Conservation (phyloP, 2,113 vertebrate species). For the Megalops atlanticus region DNA sequence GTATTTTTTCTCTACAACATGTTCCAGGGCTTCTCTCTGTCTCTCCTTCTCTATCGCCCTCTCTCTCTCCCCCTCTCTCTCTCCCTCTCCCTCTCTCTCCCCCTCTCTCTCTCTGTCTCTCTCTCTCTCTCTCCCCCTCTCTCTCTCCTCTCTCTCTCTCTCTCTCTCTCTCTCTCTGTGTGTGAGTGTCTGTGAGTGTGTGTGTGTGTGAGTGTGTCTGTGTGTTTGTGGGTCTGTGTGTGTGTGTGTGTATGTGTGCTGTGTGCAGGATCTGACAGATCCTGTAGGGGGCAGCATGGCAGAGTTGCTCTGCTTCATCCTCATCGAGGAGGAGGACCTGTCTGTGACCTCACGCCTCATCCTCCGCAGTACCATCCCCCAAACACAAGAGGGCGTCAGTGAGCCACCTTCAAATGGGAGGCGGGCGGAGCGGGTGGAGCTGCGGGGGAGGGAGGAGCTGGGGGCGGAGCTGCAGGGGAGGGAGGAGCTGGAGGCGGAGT, state of each 20-base stretch:
- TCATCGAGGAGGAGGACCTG: background rate
- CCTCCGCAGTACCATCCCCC: too few relatives aligned
- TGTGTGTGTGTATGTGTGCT: background rate
- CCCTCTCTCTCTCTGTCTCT: too few relatives aligned
- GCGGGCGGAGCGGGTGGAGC: background rate
- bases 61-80: too few relatives aligned
- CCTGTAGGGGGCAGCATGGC: background rate
- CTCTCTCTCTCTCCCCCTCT: too few relatives aligned
- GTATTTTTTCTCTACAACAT: too few relatives aligned
- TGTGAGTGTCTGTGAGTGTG: background rate
- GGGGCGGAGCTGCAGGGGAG: too few relatives aligned
- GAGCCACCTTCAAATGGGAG: background rate
- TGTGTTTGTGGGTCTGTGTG: background rate
- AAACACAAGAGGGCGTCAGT: background rate
- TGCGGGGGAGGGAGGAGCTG: background rate
- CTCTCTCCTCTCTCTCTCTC: too few relatives aligned
- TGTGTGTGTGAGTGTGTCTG: background rate
- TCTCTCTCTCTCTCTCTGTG: too few relatives aligned
- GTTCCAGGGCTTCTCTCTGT: too few relatives aligned
- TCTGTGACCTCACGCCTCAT: background rate
- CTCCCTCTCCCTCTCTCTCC: too few relatives aligned
- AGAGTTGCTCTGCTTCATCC: slow-evolving; percentile 5
- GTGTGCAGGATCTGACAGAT: too few relatives aligned
- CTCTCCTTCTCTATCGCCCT: too few relatives aligned
- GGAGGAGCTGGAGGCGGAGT: background rate